Percentiles rank a stretch among this genome's conserved stretches.
Evolutionary conservation across 2,888 invertebrate genomes (phyloP).

Genomic region (Acrobasis consociella): DNA sequence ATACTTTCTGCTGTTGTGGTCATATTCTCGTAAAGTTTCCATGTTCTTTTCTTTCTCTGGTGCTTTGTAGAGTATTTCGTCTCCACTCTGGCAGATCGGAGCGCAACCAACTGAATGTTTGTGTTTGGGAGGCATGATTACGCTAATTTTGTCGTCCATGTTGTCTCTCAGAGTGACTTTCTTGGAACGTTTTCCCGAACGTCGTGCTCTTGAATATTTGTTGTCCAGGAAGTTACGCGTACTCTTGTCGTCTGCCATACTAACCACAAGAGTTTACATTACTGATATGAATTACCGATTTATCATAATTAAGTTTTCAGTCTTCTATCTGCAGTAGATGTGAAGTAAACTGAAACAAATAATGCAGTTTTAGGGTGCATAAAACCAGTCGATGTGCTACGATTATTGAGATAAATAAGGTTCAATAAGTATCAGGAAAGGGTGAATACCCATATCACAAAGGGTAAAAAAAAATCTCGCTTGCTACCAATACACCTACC

Average conservation of each 20-base stretch:
- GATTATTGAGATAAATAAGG: neutral
- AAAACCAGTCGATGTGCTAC: too few relatives aligned
- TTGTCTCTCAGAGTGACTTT: neutral
- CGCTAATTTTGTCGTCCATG: neutral
- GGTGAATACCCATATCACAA: too few relatives aligned
- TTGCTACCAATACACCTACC: too few relatives aligned
- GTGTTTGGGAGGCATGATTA: conserved; percentile 5
- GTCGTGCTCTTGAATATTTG: neutral
- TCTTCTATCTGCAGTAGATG: neutral
- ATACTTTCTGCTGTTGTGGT: conserved; percentile 14
- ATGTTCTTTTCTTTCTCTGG: neutral
- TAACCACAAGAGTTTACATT: neutral
- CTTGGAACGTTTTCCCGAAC: neutral
- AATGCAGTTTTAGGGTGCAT: too few relatives aligned
- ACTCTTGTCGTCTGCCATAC: conserved; percentile 9
- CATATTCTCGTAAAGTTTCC: neutral
- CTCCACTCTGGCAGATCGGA: neutral
- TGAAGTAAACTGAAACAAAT: neutral
- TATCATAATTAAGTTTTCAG: conserved; percentile 14
- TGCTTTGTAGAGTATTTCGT: neutral
- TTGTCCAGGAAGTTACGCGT: neutral
- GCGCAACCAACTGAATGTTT: neutral
- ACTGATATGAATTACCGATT: conserved; percentile 8
- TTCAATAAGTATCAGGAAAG: neutral
- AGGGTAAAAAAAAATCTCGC: too few relatives aligned